A percentile compares a stretch with the other conserved stretches of the same genome.
phyloP scores from a whole-genome alignment of 2,797 vertebrate genomes.

The Bovichtus variegatus region DNA sequence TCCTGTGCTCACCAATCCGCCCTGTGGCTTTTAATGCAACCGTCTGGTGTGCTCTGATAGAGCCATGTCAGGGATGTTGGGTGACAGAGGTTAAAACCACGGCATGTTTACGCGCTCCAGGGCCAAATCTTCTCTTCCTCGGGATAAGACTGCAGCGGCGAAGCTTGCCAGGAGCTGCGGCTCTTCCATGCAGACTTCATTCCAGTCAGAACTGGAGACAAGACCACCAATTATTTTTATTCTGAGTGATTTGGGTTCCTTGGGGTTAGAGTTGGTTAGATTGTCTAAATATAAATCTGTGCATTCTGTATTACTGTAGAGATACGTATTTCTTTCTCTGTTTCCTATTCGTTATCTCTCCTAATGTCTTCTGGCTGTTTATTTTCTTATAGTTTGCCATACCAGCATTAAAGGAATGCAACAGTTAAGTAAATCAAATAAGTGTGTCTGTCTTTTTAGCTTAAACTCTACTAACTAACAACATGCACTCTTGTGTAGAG shows the following conservation, averaged over 20 bases:
- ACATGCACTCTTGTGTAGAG: constrained; percentile 23
- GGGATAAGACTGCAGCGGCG: constrained; percentile 39
- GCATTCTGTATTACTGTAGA: constrained; percentile 37
- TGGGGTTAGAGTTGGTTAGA: constrained; percentile 57
- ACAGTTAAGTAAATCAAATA: constrained; percentile 8
- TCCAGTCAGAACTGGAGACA: constrained; percentile 70
- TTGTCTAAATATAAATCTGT: constrained; percentile 70
- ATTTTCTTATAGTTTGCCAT: constrained; percentile 2
- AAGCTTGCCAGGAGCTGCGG: constrained; percentile 63
- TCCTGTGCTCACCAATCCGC: constrained; percentile 1
- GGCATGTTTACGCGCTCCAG: constrained; percentile 45
- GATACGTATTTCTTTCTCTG: constrained; percentile 8
- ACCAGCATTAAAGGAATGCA: background rate
- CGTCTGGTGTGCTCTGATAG: constrained; percentile 38
- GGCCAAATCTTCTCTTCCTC: constrained; percentile 61
- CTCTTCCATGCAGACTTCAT: constrained; percentile 61
- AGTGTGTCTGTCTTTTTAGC: constrained; percentile 9
- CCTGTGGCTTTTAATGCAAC: constrained; percentile 45
- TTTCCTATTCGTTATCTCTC: constrained; percentile 1
- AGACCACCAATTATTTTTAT: constrained; percentile 82
- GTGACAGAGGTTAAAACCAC: constrained; percentile 64
- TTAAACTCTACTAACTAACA: constrained; percentile 2
- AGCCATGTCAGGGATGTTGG: constrained; percentile 47
- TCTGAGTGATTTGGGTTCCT: constrained; percentile 76
- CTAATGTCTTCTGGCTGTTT: background rate